These are phyloP conservation scores for Tachysurus fulvidraco DNA, from an alignment of 2,113 vertebrate genomes.

Conservation along the genomic window DNA sequence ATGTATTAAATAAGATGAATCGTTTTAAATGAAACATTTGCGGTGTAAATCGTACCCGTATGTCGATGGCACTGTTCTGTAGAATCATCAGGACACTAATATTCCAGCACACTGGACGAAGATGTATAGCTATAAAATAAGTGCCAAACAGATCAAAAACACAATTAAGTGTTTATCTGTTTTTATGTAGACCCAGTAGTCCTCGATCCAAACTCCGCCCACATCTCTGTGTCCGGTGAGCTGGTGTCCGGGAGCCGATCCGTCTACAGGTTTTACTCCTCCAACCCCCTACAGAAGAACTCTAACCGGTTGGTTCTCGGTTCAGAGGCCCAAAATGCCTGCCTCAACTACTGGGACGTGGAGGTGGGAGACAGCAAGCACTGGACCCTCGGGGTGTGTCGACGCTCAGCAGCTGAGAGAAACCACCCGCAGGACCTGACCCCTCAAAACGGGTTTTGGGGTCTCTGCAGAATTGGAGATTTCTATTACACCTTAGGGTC, in stretches of 20 bases:
- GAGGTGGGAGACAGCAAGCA: slow-evolving; percentile 53
- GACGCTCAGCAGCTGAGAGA: background rate
- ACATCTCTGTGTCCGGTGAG: slow-evolving; percentile 29
- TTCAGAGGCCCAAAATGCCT: background rate
- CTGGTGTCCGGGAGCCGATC: slow-evolving; percentile 38
- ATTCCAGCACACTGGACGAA: background rate
- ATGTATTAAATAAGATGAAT: no score
- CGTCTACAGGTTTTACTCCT: background rate
- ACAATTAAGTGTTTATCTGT: background rate
- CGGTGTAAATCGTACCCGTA: background rate
- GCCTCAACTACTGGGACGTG: slow-evolving; percentile 12
- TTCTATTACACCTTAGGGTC: background rate
- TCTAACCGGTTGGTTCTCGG: slow-evolving; percentile 1
- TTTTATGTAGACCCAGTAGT: slow-evolving; percentile 44
- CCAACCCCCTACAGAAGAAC: background rate
- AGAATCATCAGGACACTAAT: background rate
- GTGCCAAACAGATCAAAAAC: background rate
- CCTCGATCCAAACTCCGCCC: slow-evolving; percentile 55
- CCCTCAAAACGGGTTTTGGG: slow-evolving; percentile 55
- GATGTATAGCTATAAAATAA: background rate
- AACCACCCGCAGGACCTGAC: slow-evolving; percentile 19
- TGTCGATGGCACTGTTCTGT: background rate
- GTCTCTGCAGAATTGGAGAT: slow-evolving; percentile 47
- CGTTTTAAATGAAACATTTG: background rate
- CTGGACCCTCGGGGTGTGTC: slow-evolving; percentile 59